Evolutionary conservation across 2,797 vertebrate species (phyloP).

Genomic region (Sebastes matsubarae): DNA sequence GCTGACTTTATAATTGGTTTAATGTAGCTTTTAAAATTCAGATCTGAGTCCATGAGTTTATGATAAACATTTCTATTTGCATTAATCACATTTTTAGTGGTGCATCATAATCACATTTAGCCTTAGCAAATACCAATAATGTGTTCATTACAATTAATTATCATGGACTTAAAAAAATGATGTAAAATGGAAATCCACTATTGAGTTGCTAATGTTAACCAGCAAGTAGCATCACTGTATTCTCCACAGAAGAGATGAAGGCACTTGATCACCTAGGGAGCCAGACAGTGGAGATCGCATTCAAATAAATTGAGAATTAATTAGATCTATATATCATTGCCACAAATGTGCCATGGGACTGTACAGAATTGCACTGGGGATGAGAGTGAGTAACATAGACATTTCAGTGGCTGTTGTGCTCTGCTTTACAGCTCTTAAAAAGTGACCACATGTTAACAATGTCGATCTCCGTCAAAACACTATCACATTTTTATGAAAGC

Average conservation of each 20-base stretch:
- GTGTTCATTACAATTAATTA: constrained; percentile 3
- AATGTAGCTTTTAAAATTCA: background rate
- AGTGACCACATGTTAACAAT: constrained; percentile 4
- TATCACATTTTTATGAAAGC: background rate
- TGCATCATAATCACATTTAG: background rate
- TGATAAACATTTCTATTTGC: background rate
- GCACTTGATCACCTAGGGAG: constrained; percentile 25
- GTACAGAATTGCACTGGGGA: background rate
- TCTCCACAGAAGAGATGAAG: constrained; percentile 17
- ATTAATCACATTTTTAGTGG: background rate
- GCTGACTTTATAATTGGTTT: background rate
- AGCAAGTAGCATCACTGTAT: constrained; percentile 9
- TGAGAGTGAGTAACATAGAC: background rate
- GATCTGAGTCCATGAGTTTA: background rate
- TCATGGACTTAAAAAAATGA: background rate
- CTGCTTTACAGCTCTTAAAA: constrained; percentile 17
- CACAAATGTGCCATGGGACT: constrained; percentile 4
- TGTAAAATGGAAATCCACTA: background rate
- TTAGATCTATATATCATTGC: constrained; percentile 48
- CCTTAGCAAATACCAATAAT: background rate
- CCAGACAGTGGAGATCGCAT: constrained; percentile 33
- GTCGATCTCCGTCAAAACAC: background rate
- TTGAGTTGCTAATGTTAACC: constrained; percentile 3
- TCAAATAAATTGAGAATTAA: constrained; percentile 58
- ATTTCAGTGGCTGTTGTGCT: constrained; percentile 5